Conservation (phyloP, 1,140 invertebrate genomes). For the Caenorhabditis brenneri region DNA sequence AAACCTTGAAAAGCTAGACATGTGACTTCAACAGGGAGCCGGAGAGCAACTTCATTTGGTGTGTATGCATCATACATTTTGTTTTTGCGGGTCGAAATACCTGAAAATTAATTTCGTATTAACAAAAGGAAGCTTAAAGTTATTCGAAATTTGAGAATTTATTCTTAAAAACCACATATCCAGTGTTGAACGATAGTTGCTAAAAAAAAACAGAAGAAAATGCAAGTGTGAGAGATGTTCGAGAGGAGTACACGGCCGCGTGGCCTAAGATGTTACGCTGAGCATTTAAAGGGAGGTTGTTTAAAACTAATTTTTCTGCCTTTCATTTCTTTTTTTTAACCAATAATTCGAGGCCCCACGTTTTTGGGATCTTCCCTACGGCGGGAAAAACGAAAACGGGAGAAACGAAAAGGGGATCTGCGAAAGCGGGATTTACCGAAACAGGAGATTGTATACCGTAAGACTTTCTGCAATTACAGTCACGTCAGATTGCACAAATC, state of each 20-base stretch:
- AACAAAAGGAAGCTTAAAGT: not conserved
- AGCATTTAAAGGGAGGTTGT: not conserved
- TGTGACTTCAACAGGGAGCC: constrained; percentile 26
- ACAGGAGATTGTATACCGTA: no score
- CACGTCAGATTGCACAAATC: no score
- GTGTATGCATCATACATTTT: constrained; percentile 49
- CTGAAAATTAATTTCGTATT: not conserved
- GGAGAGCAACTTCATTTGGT: constrained; percentile 32
- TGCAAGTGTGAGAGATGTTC: not conserved
- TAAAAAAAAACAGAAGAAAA: not conserved
- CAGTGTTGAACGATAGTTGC: not conserved
- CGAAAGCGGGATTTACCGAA: no score
- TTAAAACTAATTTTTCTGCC: not conserved
- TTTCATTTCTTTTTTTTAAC: no score
- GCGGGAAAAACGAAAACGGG: no score
- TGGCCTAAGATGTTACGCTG: not conserved
- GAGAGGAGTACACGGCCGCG: not conserved
- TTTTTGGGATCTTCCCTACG: no score
- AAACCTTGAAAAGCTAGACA: constrained; percentile 34
- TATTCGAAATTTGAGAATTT: not conserved
- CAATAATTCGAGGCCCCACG: no score
- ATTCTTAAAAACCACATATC: not conserved
- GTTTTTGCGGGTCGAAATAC: constrained; percentile 13
- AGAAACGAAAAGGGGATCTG: no score
- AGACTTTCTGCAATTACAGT: no score